phyloP scores from a whole-genome alignment of 2,888 invertebrate genomes.

The Scelioninae gen. 1 region DNA sequence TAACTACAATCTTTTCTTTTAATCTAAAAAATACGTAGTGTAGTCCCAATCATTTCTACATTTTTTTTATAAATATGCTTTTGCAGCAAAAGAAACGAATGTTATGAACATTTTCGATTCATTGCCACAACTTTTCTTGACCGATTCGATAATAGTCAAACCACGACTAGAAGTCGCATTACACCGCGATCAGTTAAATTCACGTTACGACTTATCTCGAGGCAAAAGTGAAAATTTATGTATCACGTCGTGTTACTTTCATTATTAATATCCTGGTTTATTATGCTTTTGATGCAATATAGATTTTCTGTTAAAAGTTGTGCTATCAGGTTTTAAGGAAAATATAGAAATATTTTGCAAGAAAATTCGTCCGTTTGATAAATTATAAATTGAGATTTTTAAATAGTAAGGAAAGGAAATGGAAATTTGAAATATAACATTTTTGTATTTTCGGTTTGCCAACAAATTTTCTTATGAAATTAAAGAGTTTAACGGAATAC shows the following conservation, averaged over 20 bases:
- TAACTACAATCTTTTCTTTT: too few species aligned
- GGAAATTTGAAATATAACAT: not conserved
- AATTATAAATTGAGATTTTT: too few species aligned
- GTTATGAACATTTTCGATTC: slow-evolving; percentile 36
- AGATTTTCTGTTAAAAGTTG: too few species aligned
- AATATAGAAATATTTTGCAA: too few species aligned
- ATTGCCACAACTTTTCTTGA: slow-evolving; percentile 33
- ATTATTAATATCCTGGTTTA: slow-evolving; percentile 16
- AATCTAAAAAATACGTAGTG: too few species aligned
- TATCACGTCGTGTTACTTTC: slow-evolving; percentile 30
- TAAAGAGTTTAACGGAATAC: not conserved
- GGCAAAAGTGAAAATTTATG: slow-evolving; percentile 44
- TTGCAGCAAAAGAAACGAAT: slow-evolving; percentile 20
- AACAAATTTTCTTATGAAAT: too few species aligned
- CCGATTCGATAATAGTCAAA: slow-evolving; percentile 37
- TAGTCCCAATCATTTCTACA: too few species aligned
- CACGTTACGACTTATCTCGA: slow-evolving; percentile 43
- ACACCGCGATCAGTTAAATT: slow-evolving; percentile 42
- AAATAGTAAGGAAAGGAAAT: too few species aligned
- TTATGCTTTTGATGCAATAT: slow-evolving; percentile 14
- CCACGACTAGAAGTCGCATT: slow-evolving; percentile 29
- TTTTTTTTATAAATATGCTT: too few species aligned
- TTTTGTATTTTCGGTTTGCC: not conserved
- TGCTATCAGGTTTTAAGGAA: too few species aligned
- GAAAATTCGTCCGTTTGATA: too few species aligned